Percentiles rank a stretch among this genome's conserved stretches.
Evolutionary conservation across 2,113 vertebrate species (phyloP).

Genomic region (Crotophaga sulcirostris): DNA sequence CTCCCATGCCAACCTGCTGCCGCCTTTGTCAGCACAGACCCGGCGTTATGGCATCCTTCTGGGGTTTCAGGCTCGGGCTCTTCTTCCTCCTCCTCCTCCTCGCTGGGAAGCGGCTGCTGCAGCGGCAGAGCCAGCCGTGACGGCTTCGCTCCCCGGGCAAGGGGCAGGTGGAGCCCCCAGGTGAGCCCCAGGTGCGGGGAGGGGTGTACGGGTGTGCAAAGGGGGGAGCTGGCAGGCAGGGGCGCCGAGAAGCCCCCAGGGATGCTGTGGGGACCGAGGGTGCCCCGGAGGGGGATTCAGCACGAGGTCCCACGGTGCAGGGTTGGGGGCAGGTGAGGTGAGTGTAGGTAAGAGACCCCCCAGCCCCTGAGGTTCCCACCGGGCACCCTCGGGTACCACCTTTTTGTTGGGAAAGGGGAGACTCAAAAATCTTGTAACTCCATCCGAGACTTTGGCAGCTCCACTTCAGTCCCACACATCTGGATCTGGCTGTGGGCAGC

Average conservation of each 20-base stretch:
- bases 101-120: conserved; percentile 32
- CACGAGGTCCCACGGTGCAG: rapidly evolving
- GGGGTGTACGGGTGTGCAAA: not conserved
- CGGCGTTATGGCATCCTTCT: conserved; percentile 54
- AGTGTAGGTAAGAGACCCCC: not conserved
- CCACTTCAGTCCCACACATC: not conserved
- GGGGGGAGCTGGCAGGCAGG: not conserved
- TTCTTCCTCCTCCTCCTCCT: not conserved
- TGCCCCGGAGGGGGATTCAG: not conserved
- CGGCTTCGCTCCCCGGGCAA: not conserved
- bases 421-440: conserved; percentile 6
- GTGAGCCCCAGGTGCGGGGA: conserved; percentile 17
- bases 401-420: not conserved
- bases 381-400: not conserved
- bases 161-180: not conserved
- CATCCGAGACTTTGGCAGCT: not conserved
- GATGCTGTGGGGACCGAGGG: not conserved
- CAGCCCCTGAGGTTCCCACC: not conserved
- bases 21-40: conserved; percentile 39
- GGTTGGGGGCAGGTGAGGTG: not conserved
- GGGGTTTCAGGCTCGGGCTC: not conserved
- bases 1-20: conserved; percentile 41
- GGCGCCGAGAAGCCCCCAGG: not conserved
- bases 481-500: not conserved
- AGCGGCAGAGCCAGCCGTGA: conserved; percentile 20